phyloP scores from a whole-genome alignment of 2,888 invertebrate species.

The Portevinia maculata region DNA sequence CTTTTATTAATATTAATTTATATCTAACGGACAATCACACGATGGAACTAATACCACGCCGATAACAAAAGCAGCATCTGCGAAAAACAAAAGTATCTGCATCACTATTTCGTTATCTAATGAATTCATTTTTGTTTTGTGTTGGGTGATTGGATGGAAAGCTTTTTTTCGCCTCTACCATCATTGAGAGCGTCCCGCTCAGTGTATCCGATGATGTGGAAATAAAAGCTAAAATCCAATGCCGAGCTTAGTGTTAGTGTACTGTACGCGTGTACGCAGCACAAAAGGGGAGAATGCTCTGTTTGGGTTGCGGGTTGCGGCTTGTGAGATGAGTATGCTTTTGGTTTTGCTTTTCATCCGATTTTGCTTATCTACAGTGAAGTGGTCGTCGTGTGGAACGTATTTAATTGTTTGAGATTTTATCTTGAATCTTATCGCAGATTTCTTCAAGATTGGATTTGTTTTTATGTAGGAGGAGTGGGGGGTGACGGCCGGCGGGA shows the following conservation, averaged over 20 bases:
- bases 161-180: conserved; percentile 43
- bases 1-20: conserved; percentile 22
- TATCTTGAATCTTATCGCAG: conserved; percentile 31
- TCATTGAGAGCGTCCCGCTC: conserved; percentile 24
- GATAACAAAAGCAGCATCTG: conserved; percentile 54
- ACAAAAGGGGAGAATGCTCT: conserved; percentile 32
- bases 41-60: conserved; percentile 24
- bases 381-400: conserved; percentile 47
- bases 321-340: conserved; percentile 3
- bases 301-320: too few species aligned
- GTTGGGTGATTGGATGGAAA: conserved; percentile 57
- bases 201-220: conserved; percentile 37
- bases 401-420: conserved; percentile 60
- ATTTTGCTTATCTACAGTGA: conserved; percentile 3
- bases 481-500: not conserved
- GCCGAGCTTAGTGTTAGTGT: conserved; percentile 5
- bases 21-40: conserved; percentile 29
- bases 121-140: conserved; percentile 59
- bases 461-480: not conserved
- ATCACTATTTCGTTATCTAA: conserved; percentile 72
- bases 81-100: conserved; percentile 72
- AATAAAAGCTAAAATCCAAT: conserved; percentile 30
- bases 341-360: conserved; percentile 18
- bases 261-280: not conserved
- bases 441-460: conserved; percentile 13